Evolutionary conservation across 2,797 vertebrate genomes (phyloP), one percentile per base, ranked within the genome.

Genomic region (Threskiornis aethiopicus): DNA sequence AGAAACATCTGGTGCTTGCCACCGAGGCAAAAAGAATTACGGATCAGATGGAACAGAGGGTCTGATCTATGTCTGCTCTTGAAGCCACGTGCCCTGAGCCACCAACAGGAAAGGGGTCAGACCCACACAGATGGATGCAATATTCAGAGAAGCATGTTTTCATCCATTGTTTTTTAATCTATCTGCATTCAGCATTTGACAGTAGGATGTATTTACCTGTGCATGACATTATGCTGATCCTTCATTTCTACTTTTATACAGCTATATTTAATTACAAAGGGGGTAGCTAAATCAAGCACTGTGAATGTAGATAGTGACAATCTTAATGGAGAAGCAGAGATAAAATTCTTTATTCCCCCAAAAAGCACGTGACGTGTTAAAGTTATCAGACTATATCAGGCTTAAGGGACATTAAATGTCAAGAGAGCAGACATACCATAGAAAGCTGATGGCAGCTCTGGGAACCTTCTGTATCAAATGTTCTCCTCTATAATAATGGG

Each of bases 391-490:
- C 96, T 95, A 37, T 93, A 94, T 98, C 96, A 96, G 87, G 85
- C 78, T 96, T 97, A 95, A 90, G 97, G 94, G 87, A 97, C 96
- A 90, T 93, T 95, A 96, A 97, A 97, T 97, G 96, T 97, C 97
- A 98, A 84, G 94, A 98, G 96, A 98, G 91, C 95, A 98, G 89
- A 88, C 81, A 95, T 93, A 95, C 93, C 89, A 96, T 22, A 97
- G 96, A 97, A 98, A 95, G 87, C 82, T 97, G 96, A 96, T 93
- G 94, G 94, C 91, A 96, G 84, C 91, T 95, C 88, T 5, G 10
- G 95, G 95, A 98, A 97, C 84, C 79, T 97, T 97, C 95, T 95
- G 78, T 97, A 97, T 96, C 97, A 97, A 97, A 97, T 59, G 78
- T 91, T 97, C 90, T 97, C 69, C 82, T 96, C 90, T 97, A 71